Percentiles rank a stretch among this genome's conserved stretches.
Evolutionary conservation across 2,888 invertebrate species (phyloP).

Genomic region (Pandemis heparana): DNA sequence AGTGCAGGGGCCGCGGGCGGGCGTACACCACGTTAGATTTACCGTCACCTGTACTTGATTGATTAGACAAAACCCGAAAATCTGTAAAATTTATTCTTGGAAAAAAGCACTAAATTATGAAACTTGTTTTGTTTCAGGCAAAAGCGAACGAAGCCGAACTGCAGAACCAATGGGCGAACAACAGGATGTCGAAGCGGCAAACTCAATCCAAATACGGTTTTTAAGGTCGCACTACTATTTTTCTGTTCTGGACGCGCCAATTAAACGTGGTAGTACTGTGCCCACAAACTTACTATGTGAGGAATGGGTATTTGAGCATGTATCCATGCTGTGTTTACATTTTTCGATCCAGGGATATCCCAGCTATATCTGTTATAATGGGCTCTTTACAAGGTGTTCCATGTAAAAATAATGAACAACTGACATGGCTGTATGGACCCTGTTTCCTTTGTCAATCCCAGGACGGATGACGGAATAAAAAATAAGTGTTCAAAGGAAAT

Average conservation of each 20-base stretch:
- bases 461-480: too few species aligned
- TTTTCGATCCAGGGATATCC: too few species aligned
- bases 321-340: neutral
- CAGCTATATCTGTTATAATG: too few species aligned
- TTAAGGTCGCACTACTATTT: conserved; percentile 71
- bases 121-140: conserved; percentile 87
- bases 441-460: too few species aligned
- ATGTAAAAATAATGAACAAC: too few species aligned
- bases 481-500: too few species aligned
- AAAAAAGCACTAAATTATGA: neutral
- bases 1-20: too few species aligned
- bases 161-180: conserved; percentile 97
- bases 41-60: too few species aligned
- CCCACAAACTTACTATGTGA: neutral
- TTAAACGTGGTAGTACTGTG: neutral
- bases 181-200: conserved; percentile 92
- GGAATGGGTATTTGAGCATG: neutral
- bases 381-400: too few species aligned
- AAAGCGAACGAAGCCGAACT: conserved; percentile 97
- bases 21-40: too few species aligned
- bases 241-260: neutral
- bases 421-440: too few species aligned
- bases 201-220: conserved; percentile 99
- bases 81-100: neutral
- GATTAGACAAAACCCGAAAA: too few species aligned